Evolutionary conservation across 1,140 invertebrate genomes (phyloP), one percentile per base, ranked within the genome.

Genomic region (Muscidifurax raptorellus): DNA sequence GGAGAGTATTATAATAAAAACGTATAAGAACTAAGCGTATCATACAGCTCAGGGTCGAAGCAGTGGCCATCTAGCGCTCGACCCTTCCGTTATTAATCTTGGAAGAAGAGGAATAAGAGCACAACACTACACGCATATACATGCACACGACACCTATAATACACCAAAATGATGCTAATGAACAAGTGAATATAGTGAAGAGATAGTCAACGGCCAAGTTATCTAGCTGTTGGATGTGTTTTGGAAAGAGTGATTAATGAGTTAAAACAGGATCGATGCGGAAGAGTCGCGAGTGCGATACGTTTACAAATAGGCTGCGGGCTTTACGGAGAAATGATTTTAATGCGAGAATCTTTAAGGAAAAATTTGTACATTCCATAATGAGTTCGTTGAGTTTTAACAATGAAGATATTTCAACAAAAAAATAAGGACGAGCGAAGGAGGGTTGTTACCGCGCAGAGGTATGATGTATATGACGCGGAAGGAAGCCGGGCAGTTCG

Each of bases 331-430:
- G 27, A 36, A 15, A 83, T 59, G 72, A 77, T 77, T 76, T 83
- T 77, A 69, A 77, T 44, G 36, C n/a, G 27, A 77, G 75, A 59
- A 76, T 78, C 64, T 78, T 77, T 83, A 44, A 85, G 87, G 52
- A 94, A 94, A 94, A 94, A 94, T 94, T 95, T 94, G 94, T 95
- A 95, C 94, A 94, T 95, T 95, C 94, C 94, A 95, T 94, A 93
- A 94, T 94, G 93, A 94, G 93, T 94, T 94, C 90, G 93, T 94
- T 88, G 87, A 87, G 83, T 87, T 69, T 28, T 10, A 69, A 69
- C 25, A 69, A 69, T 69, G 28, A 69, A 69, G 28, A 69, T 69
- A 27, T 69, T 27, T 69, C 25, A 69, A 69, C 59, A 74, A 82
- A 52, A 59, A 40, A 66, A 36, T 18, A 30, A 52, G 52, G 44